Evolutionary conservation across 2,113 vertebrate species (phyloP), one percentile per base, ranked within the genome.

Genomic region (Puffinus mauretanicus): DNA sequence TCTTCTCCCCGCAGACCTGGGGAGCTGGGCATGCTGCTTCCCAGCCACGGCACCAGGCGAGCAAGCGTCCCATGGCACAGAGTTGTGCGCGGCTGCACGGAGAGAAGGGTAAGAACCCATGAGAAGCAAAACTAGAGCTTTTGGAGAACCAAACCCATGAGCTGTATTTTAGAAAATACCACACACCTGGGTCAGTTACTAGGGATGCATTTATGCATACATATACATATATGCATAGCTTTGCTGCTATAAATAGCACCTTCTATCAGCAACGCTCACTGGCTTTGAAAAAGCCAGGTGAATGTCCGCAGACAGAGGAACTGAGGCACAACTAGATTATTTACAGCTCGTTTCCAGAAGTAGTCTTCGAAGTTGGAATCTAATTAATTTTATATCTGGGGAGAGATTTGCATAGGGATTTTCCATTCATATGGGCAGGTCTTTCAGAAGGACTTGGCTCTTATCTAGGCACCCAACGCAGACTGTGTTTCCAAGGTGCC

Each of bases 361-460:
- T 32, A 72, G 70, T 36, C 96, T 94, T 88, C 96, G 92, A 97
- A 95, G 90, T 90, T 71, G 27, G 81, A 93, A 94, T 95, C 95
- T 94, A 97, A 96, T 94, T 95, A 96, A 94, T 94, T 97, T 94
- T 76, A 76, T 86, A 95, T 91, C 92, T 85, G 82, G 90, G 71
- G 87, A 95, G 85, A 94, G 82, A 93, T 90, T 94, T 90, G 87
- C 87, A 88, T 61, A 46, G 87, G 92, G 75, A 93, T 82, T 95
- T 94, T 94, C 87, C 2, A 0, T 89, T 81, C 32, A 15, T 46
- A 83, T 38, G 77, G 93, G n/a, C 89, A 93, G 57, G 29, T 29
- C 89, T 95, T 87, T 82, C 81, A 40, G 51, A 90, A 87, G 93
- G 83, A n/a, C 52, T 82, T 3, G 2, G 81, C 61, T 92, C 73